Percentiles rank a stretch among this genome's conserved stretches.
Evolutionary conservation across 2,888 invertebrate species (phyloP).

Genomic region (Cheilosia scutellata): DNA sequence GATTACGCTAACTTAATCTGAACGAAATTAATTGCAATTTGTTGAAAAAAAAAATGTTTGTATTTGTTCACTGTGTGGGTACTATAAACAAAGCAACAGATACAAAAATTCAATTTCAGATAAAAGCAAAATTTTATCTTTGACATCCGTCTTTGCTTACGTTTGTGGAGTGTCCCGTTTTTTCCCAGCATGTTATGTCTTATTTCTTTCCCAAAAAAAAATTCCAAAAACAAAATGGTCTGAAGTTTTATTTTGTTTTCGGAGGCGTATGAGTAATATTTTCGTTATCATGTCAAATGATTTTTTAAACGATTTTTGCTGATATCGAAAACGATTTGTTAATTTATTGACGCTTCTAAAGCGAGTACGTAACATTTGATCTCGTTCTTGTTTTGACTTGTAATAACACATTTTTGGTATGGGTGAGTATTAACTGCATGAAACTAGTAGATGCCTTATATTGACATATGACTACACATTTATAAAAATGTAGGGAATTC

Average conservation of each 20-base stretch:
- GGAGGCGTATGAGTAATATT: conserved; percentile 28
- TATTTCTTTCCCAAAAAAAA: background rate
- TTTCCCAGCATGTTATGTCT: no score
- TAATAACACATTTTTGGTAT: background rate
- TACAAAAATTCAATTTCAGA: conserved; percentile 42
- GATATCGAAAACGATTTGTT: conserved; percentile 31
- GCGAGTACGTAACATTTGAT: background rate
- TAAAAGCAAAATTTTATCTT: conserved; percentile 37
- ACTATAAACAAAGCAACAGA: background rate
- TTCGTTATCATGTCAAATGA: conserved; percentile 20
- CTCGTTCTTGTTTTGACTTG: background rate
- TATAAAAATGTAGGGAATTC: no score
- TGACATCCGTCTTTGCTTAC: conserved; percentile 29
- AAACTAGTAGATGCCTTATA: no score
- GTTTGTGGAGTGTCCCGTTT: conserved; percentile 37
- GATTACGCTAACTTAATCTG: conserved; percentile 49
- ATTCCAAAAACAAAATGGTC: background rate
- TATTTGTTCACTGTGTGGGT: no score
- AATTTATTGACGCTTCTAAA: conserved; percentile 22
- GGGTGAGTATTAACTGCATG: conserved; percentile 14
- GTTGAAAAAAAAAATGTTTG: conserved; percentile 5
- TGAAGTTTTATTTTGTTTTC: background rate
- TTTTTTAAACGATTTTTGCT: background rate
- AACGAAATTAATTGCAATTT: conserved; percentile 48
- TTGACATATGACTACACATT: no score